Conservation (phyloP, 2,888 invertebrate genomes). For the Drosophila greeni region DNA sequence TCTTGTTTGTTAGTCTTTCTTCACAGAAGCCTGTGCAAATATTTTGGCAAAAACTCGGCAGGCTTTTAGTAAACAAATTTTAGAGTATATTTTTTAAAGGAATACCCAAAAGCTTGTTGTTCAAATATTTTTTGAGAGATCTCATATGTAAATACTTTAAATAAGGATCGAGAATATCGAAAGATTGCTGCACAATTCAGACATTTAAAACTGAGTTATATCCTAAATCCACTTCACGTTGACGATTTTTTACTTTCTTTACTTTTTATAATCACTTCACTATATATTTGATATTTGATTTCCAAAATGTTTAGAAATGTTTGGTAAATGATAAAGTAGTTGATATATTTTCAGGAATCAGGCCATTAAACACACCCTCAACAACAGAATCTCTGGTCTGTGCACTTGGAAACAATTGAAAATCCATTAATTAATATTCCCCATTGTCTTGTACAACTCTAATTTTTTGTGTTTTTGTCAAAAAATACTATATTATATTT, state of each 20-base stretch:
- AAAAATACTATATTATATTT: constrained; percentile 29
- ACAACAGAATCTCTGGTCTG: neutral
- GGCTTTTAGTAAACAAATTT: constrained; percentile 48
- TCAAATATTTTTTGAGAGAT: neutral
- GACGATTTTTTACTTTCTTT: neutral
- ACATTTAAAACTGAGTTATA: too few relatives aligned
- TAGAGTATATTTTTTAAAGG: neutral
- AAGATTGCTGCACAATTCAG: neutral
- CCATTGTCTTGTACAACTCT: constrained; percentile 49
- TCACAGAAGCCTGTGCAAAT: constrained; percentile 66
- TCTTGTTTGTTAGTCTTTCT: constrained; percentile 11
- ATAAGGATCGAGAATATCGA: neutral
- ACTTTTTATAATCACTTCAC: neutral
- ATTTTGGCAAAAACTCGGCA: constrained; percentile 46
- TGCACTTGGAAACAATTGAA: constrained; percentile 26
- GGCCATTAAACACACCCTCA: neutral
- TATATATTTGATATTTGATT: neutral
- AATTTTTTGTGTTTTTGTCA: neutral
- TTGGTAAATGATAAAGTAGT: neutral
- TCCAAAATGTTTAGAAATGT: too few relatives aligned
- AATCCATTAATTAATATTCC: constrained; percentile 20
- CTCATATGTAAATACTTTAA: neutral
- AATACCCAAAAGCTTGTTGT: constrained; percentile 21
- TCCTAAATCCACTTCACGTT: neutral
- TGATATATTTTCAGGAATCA: neutral